These are phyloP conservation scores for Drosophila niveifrons DNA, from an alignment of 2,888 invertebrate species.

Conservation along the genomic window DNA sequence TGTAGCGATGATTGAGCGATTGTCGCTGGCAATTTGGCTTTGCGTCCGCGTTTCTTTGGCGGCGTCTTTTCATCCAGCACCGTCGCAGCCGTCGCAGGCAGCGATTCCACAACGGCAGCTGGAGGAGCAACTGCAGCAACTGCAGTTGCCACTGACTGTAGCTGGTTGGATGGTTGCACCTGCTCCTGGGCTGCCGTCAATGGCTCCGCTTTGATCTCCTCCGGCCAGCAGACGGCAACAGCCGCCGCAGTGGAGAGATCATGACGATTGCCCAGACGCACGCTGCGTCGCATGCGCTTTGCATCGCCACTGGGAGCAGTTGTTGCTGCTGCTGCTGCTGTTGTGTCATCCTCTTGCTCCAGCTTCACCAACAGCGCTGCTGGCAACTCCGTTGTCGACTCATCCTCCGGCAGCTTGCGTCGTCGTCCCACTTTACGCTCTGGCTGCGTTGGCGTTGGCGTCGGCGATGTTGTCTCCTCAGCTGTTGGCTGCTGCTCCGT, in stretches of 20 bases:
- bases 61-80: constrained; percentile 79
- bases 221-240: constrained; percentile 37
- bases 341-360: constrained; percentile 63
- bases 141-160: not conserved
- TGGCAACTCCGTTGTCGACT: constrained; percentile 38
- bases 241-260: constrained; percentile 67
- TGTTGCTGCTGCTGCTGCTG: constrained; percentile 32
- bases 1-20: not conserved
- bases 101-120: not conserved
- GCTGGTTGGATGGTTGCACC: not conserved
- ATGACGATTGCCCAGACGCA: constrained; percentile 82
- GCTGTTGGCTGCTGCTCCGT: constrained; percentile 9
- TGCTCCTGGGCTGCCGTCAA: constrained; percentile 27
- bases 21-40: constrained; percentile 69
- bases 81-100: not conserved
- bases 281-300: constrained; percentile 82
- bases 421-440: constrained; percentile 75
- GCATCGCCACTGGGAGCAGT: constrained; percentile 66
- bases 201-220: constrained; percentile 71
- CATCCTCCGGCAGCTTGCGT: constrained; percentile 66
- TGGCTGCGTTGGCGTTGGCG: not conserved
- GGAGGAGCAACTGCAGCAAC: not conserved
- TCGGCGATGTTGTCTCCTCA: constrained; percentile 1
- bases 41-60: constrained; percentile 84
- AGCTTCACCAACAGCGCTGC: constrained; percentile 56